Conservation (phyloP, 2,797 vertebrate species). For the Acanthurus leucopareius region DNA sequence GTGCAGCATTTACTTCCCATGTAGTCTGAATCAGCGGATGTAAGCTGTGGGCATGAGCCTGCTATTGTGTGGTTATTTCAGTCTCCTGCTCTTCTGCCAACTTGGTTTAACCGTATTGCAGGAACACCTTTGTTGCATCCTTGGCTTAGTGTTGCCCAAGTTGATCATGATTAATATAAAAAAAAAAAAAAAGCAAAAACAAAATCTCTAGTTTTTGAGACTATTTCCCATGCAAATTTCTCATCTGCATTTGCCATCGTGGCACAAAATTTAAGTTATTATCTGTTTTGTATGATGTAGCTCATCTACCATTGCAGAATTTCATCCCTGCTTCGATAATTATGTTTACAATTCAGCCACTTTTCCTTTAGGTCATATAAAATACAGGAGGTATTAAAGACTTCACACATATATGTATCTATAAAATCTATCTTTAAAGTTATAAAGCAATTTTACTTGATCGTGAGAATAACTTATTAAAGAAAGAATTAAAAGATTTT, state of each 20-base stretch:
- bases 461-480: background rate
- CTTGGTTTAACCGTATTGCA: too few relatives aligned
- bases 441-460: background rate
- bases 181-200: too few relatives aligned
- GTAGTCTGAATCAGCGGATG: too few relatives aligned
- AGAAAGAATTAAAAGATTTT: background rate
- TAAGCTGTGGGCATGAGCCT: too few relatives aligned
- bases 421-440: background rate
- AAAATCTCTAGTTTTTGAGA: too few relatives aligned
- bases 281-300: background rate
- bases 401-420: too few relatives aligned
- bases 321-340: background rate
- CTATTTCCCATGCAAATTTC: too few relatives aligned
- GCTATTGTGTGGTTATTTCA: too few relatives aligned
- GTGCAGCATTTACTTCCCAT: background rate
- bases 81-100: too few relatives aligned
- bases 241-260: background rate
- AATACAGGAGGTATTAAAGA: background rate
- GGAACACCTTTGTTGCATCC: too few relatives aligned
- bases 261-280: background rate
- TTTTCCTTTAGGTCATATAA: background rate
- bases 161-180: too few relatives aligned
- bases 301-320: background rate
- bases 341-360: background rate
- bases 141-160: too few relatives aligned